phyloP scores from a whole-genome alignment of 2,888 invertebrate genomes.

The Athetis lepigone region DNA sequence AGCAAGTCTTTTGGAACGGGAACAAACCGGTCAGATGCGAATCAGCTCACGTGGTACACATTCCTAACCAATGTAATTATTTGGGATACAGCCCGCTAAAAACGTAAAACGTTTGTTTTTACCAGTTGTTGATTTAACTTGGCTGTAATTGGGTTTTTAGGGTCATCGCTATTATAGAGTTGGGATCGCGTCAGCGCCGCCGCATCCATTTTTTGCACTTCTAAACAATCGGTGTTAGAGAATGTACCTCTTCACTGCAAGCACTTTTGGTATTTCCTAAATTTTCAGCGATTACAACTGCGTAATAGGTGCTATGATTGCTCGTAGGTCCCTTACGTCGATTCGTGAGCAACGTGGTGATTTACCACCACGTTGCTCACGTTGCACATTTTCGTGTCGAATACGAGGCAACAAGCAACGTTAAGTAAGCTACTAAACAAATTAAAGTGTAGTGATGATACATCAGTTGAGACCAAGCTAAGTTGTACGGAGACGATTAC shows the following conservation, averaged over 20 bases:
- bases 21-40: slow-evolving; percentile 63
- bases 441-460: slow-evolving; percentile 32
- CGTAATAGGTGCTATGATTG: slow-evolving; percentile 12
- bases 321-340: neutral
- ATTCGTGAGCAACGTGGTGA: too few relatives aligned
- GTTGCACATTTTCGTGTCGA: slow-evolving; percentile 25
- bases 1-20: slow-evolving; percentile 71
- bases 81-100: slow-evolving; percentile 45
- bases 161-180: slow-evolving; percentile 32
- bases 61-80: slow-evolving; percentile 50
- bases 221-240: slow-evolving; percentile 29
- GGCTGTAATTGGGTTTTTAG: slow-evolving; percentile 44
- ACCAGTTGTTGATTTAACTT: slow-evolving; percentile 39
- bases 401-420: slow-evolving; percentile 28
- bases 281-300: slow-evolving; percentile 4
- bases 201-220: slow-evolving; percentile 17
- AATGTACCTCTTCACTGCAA: slow-evolving; percentile 14
- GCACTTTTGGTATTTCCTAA: slow-evolving; percentile 29
- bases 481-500: slow-evolving; percentile 12
- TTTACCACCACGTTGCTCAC: too few relatives aligned
- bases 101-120: slow-evolving; percentile 41
- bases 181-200: slow-evolving; percentile 24
- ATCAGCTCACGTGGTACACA: slow-evolving; percentile 42
- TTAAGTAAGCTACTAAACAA: slow-evolving; percentile 38
- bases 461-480: slow-evolving; percentile 15